Evolutionary conservation across 2,797 vertebrate species (phyloP), one percentile per base, ranked within the genome.

Genomic region (Cottoperca gobio): DNA sequence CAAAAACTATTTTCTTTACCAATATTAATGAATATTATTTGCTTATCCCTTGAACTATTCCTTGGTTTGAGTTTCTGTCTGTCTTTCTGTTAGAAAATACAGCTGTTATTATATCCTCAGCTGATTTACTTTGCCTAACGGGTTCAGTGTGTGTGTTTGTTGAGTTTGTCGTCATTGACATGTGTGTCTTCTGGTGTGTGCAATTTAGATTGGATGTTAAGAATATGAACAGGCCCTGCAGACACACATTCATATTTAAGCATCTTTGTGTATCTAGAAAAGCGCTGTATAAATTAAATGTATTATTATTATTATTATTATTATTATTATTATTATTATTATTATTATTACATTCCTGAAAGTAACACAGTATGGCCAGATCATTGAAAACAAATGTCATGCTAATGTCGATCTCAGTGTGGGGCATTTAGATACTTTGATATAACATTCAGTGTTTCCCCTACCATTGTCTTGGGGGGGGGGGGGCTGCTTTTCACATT

Each of bases 141-240:
- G 3, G 0, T 26, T 5, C 0, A 1, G 13, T 58, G 7, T 53
- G n/a, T 48, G 13, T 68, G 10, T 57, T 6, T 72, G n/a, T 40
- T n/a, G n/a, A n/a, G n/a, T n/a, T n/a, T n/a, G n/a, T n/a, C n/a
- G n/a, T n/a, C n/a, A n/a, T n/a, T n/a, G n/a, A n/a, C 65, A 78
- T 71, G 65, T 69, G 17, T 24, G 46, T 82, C 31, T 70, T 76
- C 54, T 78, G 59, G 77, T 14, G 0, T 52, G 28, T 37, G 12
- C 19, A 0, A 59, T 57, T 60, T 10, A 59, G 31, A 8, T 60
- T 7, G 4, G 6, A 39, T 19, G 23, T 69, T 33, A 24, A 1
- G 37, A 43, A 65, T 19, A 61, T 5, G 24, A 45, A 48, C n/a
- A 17, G 11, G 24, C 35, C 24, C 54, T 16, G 6, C 53, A 35